These are phyloP conservation scores for Galbula dea DNA, from an alignment of 2,113 vertebrate genomes.

Conservation along the genomic window DNA sequence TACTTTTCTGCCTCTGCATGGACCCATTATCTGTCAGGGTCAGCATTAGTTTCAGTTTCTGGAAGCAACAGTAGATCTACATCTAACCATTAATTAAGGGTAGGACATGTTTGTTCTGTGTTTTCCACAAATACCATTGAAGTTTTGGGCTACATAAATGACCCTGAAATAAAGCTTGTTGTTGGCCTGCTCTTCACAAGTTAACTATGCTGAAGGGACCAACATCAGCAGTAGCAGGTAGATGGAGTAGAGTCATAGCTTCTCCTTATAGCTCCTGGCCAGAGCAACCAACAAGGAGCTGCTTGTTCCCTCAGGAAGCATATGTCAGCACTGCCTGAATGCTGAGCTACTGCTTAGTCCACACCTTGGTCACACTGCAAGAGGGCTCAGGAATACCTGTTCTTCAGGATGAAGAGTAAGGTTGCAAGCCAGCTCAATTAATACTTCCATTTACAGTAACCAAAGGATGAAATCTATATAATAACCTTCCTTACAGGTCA, in stretches of 20 bases:
- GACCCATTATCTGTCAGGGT: neutral
- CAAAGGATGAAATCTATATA: neutral
- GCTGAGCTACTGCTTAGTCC: neutral
- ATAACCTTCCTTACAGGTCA: conserved; percentile 33
- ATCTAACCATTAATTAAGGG: neutral
- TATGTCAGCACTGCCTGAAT: neutral
- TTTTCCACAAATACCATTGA: neutral
- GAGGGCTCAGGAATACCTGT: neutral
- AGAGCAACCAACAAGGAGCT: neutral
- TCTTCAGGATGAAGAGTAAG: neutral
- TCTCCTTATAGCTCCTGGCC: neutral
- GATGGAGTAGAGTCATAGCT: neutral
- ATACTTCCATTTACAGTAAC: neutral
- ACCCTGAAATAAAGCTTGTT: neutral
- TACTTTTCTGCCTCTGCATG: neutral
- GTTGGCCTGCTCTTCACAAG: neutral
- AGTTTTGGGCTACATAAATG: neutral
- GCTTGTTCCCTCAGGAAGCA: neutral
- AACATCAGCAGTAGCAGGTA: neutral
- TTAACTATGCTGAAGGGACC: neutral
- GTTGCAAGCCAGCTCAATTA: neutral
- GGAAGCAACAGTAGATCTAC: neutral
- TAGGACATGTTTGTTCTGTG: neutral
- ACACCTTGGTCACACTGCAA: neutral
- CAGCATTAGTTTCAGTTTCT: neutral